Percentiles rank a stretch among this genome's conserved stretches.
phyloP scores from a whole-genome alignment of 2,113 vertebrate species.

The Laterallus jamaicensis region DNA sequence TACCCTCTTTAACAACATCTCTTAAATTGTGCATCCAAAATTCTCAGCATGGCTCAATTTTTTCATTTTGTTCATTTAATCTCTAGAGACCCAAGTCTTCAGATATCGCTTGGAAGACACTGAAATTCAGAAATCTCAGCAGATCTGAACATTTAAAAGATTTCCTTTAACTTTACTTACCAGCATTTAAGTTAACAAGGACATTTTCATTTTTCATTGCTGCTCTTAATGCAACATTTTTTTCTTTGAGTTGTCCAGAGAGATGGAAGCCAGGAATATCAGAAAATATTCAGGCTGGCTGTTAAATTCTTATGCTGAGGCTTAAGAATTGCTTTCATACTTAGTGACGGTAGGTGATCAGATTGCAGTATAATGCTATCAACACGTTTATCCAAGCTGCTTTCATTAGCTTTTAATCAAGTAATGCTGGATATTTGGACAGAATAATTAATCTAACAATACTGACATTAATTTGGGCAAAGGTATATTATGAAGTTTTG shows the following conservation, averaged over 20 bases:
- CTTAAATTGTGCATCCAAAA: not conserved
- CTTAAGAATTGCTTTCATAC: not conserved
- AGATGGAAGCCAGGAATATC: not conserved
- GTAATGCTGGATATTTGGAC: not conserved
- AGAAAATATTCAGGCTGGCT: not conserved
- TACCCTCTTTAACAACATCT: not conserved
- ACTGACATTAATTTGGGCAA: not conserved
- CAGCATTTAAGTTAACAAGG: not conserved
- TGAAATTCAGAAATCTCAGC: not conserved
- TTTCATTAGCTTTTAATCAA: not conserved
- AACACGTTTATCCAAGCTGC: not conserved
- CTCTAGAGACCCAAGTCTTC: not conserved
- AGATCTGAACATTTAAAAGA: not conserved
- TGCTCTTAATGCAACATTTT: not conserved
- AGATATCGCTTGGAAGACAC: accelerated
- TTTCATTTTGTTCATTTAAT: not conserved
- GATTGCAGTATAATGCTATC: not conserved
- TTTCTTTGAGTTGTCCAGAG: not conserved
- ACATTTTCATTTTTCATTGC: not conserved
- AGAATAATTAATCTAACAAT: not conserved
- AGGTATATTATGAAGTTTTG: not conserved
- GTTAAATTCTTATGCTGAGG: not conserved
- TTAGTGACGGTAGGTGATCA: not conserved
- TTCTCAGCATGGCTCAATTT: not conserved
- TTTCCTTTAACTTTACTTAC: not conserved